Conservation (phyloP, 2,888 invertebrate genomes). For the Anoplius nigerrimus region DNA sequence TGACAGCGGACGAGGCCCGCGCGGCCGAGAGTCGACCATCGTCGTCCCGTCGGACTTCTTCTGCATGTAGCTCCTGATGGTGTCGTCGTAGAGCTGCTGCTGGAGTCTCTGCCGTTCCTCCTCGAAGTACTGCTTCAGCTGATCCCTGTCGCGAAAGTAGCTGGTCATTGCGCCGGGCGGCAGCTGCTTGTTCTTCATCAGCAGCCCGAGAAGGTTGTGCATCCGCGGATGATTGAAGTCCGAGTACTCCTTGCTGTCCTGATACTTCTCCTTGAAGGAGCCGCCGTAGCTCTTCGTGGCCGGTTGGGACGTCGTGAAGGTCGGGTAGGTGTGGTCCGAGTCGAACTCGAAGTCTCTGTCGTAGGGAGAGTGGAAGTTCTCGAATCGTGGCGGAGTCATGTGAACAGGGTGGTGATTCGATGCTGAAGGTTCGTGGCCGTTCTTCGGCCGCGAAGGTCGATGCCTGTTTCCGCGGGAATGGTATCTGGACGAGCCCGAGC, state of each 20-base stretch:
- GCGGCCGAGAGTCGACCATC: neutral
- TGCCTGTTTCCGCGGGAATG: conserved; percentile 38
- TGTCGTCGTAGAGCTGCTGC: conserved; percentile 54
- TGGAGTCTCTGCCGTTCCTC: conserved; percentile 58
- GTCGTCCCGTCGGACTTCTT: conserved; percentile 52
- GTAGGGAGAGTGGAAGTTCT: conserved; percentile 9
- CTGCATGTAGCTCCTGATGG: conserved; percentile 51
- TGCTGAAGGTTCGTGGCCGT: conserved; percentile 53
- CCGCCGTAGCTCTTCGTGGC: neutral
- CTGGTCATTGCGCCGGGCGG: conserved; percentile 56
- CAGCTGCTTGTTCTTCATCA: conserved; percentile 71
- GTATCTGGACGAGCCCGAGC: conserved; percentile 22
- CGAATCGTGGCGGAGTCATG: conserved; percentile 5
- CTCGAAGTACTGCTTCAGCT: conserved; percentile 56
- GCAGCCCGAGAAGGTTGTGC: conserved; percentile 67
- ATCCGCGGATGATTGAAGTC: conserved; percentile 67
- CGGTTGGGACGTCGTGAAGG: conserved; percentile 56
- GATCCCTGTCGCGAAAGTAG: conserved; percentile 55
- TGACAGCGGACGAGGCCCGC: no score
- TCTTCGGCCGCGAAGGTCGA: conserved; percentile 43
- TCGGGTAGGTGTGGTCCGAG: conserved; percentile 44
- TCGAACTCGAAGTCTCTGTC: conserved; percentile 31
- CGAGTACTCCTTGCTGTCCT: conserved; percentile 43
- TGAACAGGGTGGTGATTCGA: conserved; percentile 43
- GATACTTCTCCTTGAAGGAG: conserved; percentile 11